phyloP scores from a whole-genome alignment of 1,140 invertebrate species.

The Aphaenogaster floridana region DNA sequence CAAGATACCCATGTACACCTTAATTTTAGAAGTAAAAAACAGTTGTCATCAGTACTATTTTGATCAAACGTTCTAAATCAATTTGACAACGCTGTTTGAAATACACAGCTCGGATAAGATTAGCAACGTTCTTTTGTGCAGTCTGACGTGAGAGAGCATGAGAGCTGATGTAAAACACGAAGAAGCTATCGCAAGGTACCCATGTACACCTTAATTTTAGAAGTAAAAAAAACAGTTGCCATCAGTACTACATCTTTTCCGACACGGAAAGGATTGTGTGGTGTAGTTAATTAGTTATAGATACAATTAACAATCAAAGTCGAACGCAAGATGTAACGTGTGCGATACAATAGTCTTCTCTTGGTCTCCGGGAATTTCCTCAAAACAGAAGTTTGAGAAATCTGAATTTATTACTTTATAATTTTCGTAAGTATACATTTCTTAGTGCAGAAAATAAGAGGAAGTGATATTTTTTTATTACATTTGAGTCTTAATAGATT shows the following conservation, averaged over 20 bases:
- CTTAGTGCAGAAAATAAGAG: not conserved
- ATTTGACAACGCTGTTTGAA: slow-evolving; percentile 19
- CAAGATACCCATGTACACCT: not conserved
- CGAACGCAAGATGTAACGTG: not conserved
- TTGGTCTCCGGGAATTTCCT: not conserved
- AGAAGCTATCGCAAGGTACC: not conserved
- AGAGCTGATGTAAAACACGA: not conserved
- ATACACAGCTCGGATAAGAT: not conserved
- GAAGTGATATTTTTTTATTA: not conserved
- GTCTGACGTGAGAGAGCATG: not conserved
- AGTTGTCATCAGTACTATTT: not conserved
- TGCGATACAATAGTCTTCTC: not conserved
- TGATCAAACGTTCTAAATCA: not conserved
- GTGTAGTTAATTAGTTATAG: too few species aligned
- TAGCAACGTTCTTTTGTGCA: not conserved
- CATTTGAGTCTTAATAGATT: not conserved
- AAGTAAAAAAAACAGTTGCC: not conserved
- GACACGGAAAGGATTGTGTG: too few species aligned
- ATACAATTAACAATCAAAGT: too few species aligned
- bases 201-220: not conserved
- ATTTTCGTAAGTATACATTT: not conserved
- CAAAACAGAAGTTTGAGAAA: not conserved
- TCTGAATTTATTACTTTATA: not conserved
- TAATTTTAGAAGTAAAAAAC: not conserved
- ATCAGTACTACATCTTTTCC: not conserved